These are phyloP conservation scores for Drosophila seclusa DNA, from an alignment of 2,888 invertebrate genomes.

Conservation along the genomic window DNA sequence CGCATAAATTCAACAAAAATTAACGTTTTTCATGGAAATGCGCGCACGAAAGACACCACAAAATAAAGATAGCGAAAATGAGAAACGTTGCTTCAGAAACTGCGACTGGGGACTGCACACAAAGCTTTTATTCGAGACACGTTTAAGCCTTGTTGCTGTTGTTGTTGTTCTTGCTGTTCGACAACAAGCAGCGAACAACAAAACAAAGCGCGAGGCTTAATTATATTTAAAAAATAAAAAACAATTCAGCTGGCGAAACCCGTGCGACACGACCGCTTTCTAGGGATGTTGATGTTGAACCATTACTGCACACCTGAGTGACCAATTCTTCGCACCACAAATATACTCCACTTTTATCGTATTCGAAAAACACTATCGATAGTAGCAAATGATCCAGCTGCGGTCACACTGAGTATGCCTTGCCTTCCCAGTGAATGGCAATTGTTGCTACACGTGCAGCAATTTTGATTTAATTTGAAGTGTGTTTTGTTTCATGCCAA, in stretches of 20 bases:
- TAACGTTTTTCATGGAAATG: slow-evolving; percentile 65
- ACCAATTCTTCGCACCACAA: background rate
- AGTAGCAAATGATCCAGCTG: background rate
- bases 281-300: slow-evolving; percentile 38
- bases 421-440: slow-evolving; percentile 34
- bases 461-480: slow-evolving; percentile 2
- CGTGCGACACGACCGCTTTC: slow-evolving; percentile 51
- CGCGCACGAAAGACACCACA: slow-evolving; percentile 60
- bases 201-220: slow-evolving; percentile 49
- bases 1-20: slow-evolving; percentile 70
- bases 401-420: slow-evolving; percentile 5
- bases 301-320: slow-evolving; percentile 16
- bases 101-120: slow-evolving; percentile 17
- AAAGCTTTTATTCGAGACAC: slow-evolving; percentile 54
- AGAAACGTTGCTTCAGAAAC: slow-evolving; percentile 31
- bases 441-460: slow-evolving; percentile 60
- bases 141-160: slow-evolving; percentile 38
- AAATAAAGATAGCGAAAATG: slow-evolving; percentile 42
- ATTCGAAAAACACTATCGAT: background rate
- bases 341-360: slow-evolving; percentile 1
- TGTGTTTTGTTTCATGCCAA: slow-evolving; percentile 38
- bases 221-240: slow-evolving; percentile 32
- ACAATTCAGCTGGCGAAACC: slow-evolving; percentile 25
- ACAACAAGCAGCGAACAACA: slow-evolving; percentile 35
- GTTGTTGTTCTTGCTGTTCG: slow-evolving; percentile 16